Evolutionary conservation across 2,888 invertebrate species (phyloP).

Genomic region (Shargacucullia verbasci): DNA sequence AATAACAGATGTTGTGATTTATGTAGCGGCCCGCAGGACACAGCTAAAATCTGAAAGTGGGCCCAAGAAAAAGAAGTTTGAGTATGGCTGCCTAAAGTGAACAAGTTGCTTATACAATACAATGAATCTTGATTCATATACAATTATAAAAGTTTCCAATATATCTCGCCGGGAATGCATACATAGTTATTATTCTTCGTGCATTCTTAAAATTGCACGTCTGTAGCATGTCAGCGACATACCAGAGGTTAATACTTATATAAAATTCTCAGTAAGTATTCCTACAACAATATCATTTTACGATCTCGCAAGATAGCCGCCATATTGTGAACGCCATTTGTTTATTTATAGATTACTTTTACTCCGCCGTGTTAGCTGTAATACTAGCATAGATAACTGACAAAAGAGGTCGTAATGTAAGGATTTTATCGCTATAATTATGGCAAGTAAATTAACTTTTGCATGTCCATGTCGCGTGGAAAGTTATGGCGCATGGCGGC

Average conservation of each 20-base stretch:
- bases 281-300: constrained; percentile 19
- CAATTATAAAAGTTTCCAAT: too few relatives aligned
- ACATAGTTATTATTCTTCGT: too few relatives aligned
- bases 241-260: background rate
- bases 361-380: constrained; percentile 7
- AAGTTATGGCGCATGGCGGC: constrained; percentile 22
- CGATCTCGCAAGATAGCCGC: constrained; percentile 4
- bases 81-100: too few relatives aligned
- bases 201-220: too few relatives aligned
- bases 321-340: constrained; percentile 1
- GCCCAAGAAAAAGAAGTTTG: too few relatives aligned
- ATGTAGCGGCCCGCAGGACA: too few relatives aligned
- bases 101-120: too few relatives aligned
- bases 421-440: background rate
- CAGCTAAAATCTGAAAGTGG: too few relatives aligned
- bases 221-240: too few relatives aligned
- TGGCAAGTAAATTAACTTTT: background rate
- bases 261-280: constrained; percentile 33
- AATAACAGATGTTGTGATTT: too few relatives aligned
- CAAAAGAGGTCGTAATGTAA: background rate
- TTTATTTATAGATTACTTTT: constrained; percentile 40
- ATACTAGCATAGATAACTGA: constrained; percentile 5
- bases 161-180: too few relatives aligned
- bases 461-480: background rate
- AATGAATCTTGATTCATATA: too few relatives aligned